Conservation (phyloP, 2,113 vertebrate genomes). For the Neodon shergylaensis region DNA sequence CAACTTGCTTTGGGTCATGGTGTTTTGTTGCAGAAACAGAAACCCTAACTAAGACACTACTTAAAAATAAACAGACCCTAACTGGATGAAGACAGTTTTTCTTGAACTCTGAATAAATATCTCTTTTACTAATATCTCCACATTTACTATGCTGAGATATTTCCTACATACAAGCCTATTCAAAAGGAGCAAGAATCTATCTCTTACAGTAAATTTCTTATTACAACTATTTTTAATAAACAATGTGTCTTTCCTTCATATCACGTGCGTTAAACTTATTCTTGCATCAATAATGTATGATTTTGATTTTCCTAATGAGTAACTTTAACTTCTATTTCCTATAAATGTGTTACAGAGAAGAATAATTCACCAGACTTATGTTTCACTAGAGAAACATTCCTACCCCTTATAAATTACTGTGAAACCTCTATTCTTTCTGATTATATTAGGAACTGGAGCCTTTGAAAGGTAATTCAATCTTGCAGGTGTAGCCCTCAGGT, state of each 20-base stretch:
- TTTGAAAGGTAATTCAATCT: not conserved
- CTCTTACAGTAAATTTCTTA: not conserved
- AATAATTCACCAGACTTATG: not conserved
- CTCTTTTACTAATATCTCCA: not conserved
- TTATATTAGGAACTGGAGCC: not conserved
- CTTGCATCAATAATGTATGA: not conserved
- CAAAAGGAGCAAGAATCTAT: not conserved
- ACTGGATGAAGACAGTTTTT: not conserved
- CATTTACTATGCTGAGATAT: not conserved
- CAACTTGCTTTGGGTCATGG: not conserved
- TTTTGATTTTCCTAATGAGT: constrained; percentile 5
- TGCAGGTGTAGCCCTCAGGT: not conserved
- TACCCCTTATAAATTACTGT: not conserved
- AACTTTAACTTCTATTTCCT: constrained; percentile 21
- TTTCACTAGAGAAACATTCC: not conserved
- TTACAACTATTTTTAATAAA: not conserved
- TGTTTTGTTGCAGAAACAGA: not conserved
- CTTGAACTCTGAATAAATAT: not conserved
- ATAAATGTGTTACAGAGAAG: not conserved
- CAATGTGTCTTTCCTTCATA: not conserved
- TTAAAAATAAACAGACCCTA: not conserved
- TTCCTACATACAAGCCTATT: not conserved
- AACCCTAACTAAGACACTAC: not conserved
- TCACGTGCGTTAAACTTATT: not conserved
- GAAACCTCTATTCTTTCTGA: not conserved